Base-by-base conservation (phyloP, 2,113 vertebrate species). In the Clinocottus analis region DNA sequence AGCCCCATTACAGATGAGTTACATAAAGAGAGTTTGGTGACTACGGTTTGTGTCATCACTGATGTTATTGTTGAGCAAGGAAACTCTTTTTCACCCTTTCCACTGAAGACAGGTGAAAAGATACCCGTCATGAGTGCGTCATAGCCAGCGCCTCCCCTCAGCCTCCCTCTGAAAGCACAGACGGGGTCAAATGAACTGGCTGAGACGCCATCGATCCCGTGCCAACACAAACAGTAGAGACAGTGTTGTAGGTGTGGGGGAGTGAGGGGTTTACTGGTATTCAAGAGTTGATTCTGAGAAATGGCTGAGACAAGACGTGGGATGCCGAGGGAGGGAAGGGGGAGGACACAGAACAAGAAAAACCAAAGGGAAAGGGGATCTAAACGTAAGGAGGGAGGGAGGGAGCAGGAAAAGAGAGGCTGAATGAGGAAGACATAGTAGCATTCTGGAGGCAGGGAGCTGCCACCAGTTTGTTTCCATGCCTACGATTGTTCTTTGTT, bases 171-270 rank as follows among this genome's bases (percentile, higher is more conserved):
- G 39, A 43, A 60, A 41, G 63, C 55, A 62, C 37, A 79, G 80
- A 85, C 16, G 0, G 69, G 67, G 75, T 84, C 33, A 80, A 51
- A 81, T 74, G 69, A 76, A 68, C 56, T 65, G 81, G n/a, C 74
- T 61, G 69, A 62, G 66, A 61, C 62, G 79, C 69, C 67, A 79
- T 89, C 45, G 25, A 89, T 90, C 75, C 31, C 21, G 39, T 58
- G 43, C 74, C 70, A 80, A 64, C 60, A 88, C 74, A 85, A 89
- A 88, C 72, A 86, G 67, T 58, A 31, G 61, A 85, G 83, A 83
- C 90, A 89, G 84, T 82, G 53, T 85, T 90, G 79, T 72, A 72
- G 69, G 72, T 69, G 75, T 67, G 64, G 71, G 75, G 33, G 9
- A 41, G 33, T 43, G 39, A 11, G 55, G 56, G 53, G 8, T 21